Evolutionary conservation across 1,140 invertebrate species (phyloP).

Genomic region (Tyrophagus putrescentiae): DNA sequence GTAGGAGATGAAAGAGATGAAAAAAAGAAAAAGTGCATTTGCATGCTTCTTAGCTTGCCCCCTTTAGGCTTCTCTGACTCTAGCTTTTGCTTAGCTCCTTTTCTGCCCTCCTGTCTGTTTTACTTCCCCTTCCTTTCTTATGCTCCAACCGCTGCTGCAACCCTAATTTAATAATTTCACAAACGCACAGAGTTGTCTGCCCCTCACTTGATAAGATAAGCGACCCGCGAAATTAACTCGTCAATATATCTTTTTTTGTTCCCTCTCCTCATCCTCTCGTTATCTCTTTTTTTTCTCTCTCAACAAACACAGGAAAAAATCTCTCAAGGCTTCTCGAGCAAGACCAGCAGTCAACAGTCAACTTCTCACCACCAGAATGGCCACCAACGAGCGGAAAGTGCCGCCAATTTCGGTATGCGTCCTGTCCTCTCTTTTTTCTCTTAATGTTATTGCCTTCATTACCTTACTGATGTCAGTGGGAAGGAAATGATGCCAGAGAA

Average conservation of each 20-base stretch:
- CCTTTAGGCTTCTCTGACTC: background rate
- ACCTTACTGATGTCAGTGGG: too few species aligned
- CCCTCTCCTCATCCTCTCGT: background rate
- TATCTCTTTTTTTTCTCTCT: background rate
- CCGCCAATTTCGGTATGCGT: conserved; percentile 6
- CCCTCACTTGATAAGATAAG: conserved; percentile 13
- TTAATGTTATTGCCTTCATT: too few species aligned
- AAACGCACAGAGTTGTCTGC: too few species aligned
- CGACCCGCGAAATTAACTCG: conserved; percentile 5
- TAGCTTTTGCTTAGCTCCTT: too few species aligned
- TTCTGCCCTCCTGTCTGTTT: background rate
- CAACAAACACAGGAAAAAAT: background rate
- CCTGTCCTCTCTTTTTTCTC: background rate
- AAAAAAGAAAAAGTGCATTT: too few species aligned
- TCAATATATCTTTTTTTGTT: conserved; percentile 9
- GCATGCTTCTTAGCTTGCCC: too few species aligned
- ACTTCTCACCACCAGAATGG: conserved; percentile 11
- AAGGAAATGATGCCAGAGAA: too few species aligned
- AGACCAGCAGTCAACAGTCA: conserved; percentile 12
- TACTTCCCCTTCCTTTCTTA: background rate
- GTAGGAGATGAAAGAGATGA: too few species aligned
- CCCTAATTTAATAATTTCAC: too few species aligned
- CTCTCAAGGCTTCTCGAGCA: background rate
- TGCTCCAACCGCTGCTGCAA: too few species aligned
- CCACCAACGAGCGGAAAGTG: background rate